These are phyloP conservation scores for Cartodere bifasciata DNA, from an alignment of 2,888 invertebrate genomes.

Conservation along the genomic window DNA sequence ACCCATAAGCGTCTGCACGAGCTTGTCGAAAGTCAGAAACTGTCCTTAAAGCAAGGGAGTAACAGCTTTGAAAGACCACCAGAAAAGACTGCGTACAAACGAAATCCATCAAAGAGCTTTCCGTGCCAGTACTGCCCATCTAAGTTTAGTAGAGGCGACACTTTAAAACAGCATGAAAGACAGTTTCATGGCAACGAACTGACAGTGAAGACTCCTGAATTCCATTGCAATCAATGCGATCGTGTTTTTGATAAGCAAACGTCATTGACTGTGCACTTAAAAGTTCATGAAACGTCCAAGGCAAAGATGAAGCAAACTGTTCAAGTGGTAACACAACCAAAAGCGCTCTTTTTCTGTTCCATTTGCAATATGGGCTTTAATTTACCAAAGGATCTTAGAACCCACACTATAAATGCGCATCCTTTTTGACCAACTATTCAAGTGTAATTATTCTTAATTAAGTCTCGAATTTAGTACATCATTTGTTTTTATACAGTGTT, in stretches of 20 bases:
- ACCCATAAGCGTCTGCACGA: slow-evolving; percentile 42
- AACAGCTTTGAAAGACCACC: slow-evolving; percentile 5
- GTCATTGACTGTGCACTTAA: slow-evolving; percentile 49
- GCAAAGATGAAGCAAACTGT: slow-evolving; percentile 7
- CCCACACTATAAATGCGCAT: slow-evolving; percentile 31
- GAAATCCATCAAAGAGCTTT: slow-evolving; percentile 26
- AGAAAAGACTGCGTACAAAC: slow-evolving; percentile 13
- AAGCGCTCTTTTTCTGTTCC: slow-evolving; percentile 39
- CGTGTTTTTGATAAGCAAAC: slow-evolving; percentile 48
- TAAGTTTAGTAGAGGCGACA: slow-evolving; percentile 48
- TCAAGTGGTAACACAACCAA: slow-evolving; percentile 29
- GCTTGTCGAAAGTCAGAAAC: slow-evolving; percentile 28
- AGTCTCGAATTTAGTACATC: too few relatives aligned
- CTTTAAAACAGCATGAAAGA: slow-evolving; percentile 49
- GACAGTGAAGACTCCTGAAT: slow-evolving; percentile 33
- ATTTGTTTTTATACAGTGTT: too few relatives aligned
- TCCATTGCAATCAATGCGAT: slow-evolving; percentile 51
- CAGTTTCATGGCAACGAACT: slow-evolving; percentile 41
- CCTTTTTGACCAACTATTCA: slow-evolving; percentile 27
- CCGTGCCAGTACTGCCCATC: slow-evolving; percentile 51
- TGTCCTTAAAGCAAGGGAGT: slow-evolving; percentile 9
- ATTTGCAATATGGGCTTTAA: slow-evolving; percentile 39
- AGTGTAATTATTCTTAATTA: too few relatives aligned
- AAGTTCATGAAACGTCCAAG: slow-evolving; percentile 47
- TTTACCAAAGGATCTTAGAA: slow-evolving; percentile 30